Conservation (phyloP, 2,113 vertebrate genomes). For the Pelodiscus sinensis region DNA sequence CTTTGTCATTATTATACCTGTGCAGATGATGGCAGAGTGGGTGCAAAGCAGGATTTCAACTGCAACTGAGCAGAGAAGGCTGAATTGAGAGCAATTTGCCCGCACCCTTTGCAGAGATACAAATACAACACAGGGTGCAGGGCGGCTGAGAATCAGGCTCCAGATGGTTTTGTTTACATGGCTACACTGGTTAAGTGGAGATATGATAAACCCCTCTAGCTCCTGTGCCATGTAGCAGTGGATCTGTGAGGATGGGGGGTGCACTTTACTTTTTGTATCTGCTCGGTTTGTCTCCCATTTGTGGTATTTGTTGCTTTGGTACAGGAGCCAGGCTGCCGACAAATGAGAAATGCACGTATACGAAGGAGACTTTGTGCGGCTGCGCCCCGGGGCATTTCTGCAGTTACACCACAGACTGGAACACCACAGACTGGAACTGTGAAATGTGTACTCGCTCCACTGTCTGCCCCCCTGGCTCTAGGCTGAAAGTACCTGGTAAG, state of each 20-base stretch:
- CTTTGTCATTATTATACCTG: background rate
- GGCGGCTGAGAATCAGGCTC: background rate
- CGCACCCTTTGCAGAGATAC: background rate
- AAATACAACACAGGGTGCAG: background rate
- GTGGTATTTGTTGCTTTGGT: background rate
- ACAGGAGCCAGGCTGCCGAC: background rate
- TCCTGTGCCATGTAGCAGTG: background rate
- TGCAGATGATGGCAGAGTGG: background rate
- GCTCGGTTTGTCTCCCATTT: background rate
- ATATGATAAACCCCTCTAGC: background rate
- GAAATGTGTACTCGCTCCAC: background rate
- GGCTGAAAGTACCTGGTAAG: background rate
- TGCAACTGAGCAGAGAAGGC: background rate
- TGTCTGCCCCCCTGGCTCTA: background rate
- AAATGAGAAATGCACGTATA: background rate
- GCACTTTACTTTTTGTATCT: background rate
- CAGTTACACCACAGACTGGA: rapidly evolving
- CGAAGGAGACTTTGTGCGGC: background rate
- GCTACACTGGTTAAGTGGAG: background rate
- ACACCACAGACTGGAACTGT: rapidly evolving
- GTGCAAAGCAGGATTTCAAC: background rate
- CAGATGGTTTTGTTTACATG: background rate
- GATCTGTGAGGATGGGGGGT: too few species aligned
- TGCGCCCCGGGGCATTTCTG: background rate
- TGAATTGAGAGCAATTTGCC: background rate